These are phyloP conservation scores for Scylla paramamosain DNA, from an alignment of 1,140 invertebrate genomes.

Conservation along the genomic window DNA sequence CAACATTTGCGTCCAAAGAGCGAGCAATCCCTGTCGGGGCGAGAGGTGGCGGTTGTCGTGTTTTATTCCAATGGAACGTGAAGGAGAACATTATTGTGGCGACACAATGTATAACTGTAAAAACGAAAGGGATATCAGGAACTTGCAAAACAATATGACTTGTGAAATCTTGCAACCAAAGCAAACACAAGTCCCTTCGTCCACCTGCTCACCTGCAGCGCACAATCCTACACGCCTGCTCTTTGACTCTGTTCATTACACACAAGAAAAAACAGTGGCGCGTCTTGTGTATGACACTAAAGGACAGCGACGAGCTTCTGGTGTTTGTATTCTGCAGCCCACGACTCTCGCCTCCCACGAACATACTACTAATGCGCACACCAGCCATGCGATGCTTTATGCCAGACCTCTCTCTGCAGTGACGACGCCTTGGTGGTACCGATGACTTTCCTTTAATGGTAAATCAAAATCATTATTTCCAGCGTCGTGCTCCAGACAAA, in stretches of 20 bases:
- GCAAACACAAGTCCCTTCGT: too few relatives aligned
- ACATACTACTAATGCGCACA: not conserved
- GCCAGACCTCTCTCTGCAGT: not conserved
- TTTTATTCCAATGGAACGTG: not conserved
- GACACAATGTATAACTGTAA: not conserved
- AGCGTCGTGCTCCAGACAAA: not conserved
- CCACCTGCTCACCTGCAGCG: too few relatives aligned
- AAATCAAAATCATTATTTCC: not conserved
- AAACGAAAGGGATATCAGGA: not conserved
- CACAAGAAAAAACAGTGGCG: too few relatives aligned
- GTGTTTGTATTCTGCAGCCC: too few relatives aligned
- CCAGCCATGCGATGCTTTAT: not conserved
- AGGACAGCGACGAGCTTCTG: too few relatives aligned
- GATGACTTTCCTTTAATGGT: not conserved
- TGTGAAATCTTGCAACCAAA: not conserved
- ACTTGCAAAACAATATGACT: not conserved
- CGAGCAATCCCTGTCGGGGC: not conserved
- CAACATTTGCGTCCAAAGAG: not conserved
- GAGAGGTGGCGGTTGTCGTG: not conserved
- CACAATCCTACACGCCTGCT: too few relatives aligned
- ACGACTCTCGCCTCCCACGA: too few relatives aligned
- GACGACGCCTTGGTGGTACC: not conserved
- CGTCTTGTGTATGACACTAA: too few relatives aligned
- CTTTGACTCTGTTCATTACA: too few relatives aligned
- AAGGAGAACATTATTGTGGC: not conserved